Base-by-base conservation (phyloP, 2,797 vertebrate species). In the Pelochelys cantorii region DNA sequence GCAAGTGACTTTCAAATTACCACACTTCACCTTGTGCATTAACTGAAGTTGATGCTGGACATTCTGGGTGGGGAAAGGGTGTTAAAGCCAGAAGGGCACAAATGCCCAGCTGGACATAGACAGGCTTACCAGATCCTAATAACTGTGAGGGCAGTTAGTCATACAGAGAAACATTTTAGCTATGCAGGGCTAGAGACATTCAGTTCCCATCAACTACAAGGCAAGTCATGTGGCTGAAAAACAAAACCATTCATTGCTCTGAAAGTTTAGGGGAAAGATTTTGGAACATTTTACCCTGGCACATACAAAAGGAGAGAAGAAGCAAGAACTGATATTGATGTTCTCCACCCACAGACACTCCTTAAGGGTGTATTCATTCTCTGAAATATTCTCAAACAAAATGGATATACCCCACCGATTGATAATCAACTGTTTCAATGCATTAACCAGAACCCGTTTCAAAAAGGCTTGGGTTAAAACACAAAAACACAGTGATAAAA, bases 361-460 rank as follows among this genome's bases (percentile, higher is more conserved):
- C n/a, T 59, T 85, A 95, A 42, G 34, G 18, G 56, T 55, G 65
- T 23, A 62, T 0, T 54, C 81, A 74, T 60, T 92, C 17, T 31
- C 74, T 81, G 13, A 91, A 95, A 86, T 48, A 81, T 79, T 88
- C 2, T 95, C 81, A 90, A 83, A 79, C n/a, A 81, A 83, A 83
- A 29, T 18, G 86, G 31, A 79, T 0, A 71, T 48, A 86, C 27
- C 52, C 85, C 78, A 94, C n/a, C 92, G 74, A 85, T 60, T 93
- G 80, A 83, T 83, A n/a, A 87, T 77, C 71, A 29, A 13, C 17
- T 22, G 12, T 81, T 95, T 90, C 87, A n/a, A 84, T 71, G 68
- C 79, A 42, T 88, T 97, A 90, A 86, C 88, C 91, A 96, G 87
- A 95, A 82, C n/a, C 87, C 95, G 84, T 56, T 89, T 94, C 81